A percentile compares a stretch with the other conserved stretches of the same genome.
These are phyloP conservation scores for Steromphala cineraria DNA, from an alignment of 2,888 invertebrate genomes.

Conservation along the genomic window DNA sequence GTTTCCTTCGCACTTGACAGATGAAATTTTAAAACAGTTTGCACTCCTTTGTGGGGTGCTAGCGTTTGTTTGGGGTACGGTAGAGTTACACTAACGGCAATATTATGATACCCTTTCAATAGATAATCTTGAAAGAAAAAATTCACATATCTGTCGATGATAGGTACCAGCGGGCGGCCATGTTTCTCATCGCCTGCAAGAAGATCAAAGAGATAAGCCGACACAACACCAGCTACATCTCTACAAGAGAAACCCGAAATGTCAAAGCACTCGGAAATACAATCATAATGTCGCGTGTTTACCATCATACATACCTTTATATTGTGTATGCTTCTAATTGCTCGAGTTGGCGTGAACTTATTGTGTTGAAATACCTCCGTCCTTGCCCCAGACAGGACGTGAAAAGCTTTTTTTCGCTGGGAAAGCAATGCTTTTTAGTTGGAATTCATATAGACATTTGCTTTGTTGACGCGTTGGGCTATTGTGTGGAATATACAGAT, in stretches of 20 bases:
- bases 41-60: conserved; percentile 25
- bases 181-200: conserved; percentile 30
- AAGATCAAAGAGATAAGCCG: conserved; percentile 26
- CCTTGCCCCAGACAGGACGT: background rate
- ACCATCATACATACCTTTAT: conserved; percentile 16
- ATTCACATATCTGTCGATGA: conserved; percentile 31
- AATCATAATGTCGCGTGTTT: conserved; percentile 16
- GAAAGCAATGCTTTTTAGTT: conserved; percentile 7
- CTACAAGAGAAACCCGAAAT: background rate
- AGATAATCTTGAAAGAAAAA: conserved; percentile 32
- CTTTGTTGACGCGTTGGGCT: background rate
- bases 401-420: background rate
- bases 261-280: conserved; percentile 20
- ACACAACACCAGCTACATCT: conserved; percentile 3
- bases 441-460: conserved; percentile 3
- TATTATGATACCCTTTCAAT: conserved; percentile 39
- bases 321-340: conserved; percentile 11
- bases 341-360: background rate
- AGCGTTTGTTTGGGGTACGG: conserved; percentile 24
- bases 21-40: conserved; percentile 36
- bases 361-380: background rate
- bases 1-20: conserved; percentile 21
- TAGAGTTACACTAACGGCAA: conserved; percentile 21
- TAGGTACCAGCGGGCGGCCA: conserved; percentile 17
- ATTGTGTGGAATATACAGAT: no score